Base-by-base conservation (phyloP, 35 echinoderm and acorn worm species). In the Chiridota heheva region DNA sequence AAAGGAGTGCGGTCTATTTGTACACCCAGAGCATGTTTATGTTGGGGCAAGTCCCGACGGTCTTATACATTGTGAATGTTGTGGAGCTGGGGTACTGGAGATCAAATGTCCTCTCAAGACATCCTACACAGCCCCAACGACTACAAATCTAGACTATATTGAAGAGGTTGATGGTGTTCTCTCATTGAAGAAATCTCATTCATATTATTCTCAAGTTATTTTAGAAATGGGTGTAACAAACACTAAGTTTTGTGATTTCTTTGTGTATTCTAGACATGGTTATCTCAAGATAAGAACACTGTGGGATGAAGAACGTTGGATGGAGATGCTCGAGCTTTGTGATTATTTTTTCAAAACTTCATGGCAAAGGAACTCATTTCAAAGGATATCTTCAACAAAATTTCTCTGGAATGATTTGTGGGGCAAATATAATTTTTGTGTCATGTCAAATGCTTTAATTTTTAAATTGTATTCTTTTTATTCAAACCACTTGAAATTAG, bases 211-310 rank as follows among this genome's bases (percentile, higher is more conserved):
- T 18, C 67, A 70, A 70, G 67, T 70, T 22, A 35, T 40, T 24
- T 17, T 70, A 17, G 31, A 70, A 70, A 70, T 70, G 67, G 36
- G 7, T 40, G 67, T 41, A 70, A 70, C 67, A 39, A 70, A 70
- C 24, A 70, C 67, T 8, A 70, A 18, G 26, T 70, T 33, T 36
- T 70, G 67, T 70, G 5, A 70, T 5, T 42, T 70, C 37, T 70
- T 70, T 70, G 67, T 70, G 6, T 70, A 70, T 36, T 70, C 71
- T 75, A 24, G 71, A 30, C 46, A 75, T 42, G 71, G 70, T 22
- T 45, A 73, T 22, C 10, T 73, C 40, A 73, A 40, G 1, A 45
- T 73, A 15, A 42, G 69, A 44, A 26, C 56, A 16, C 56, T 33
- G 1, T 42, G 42, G 0, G 71, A 53, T 55, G 71, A 53, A 20